A percentile compares a stretch with the other conserved stretches of the same genome.
Evolutionary conservation across 1,140 invertebrate species (phyloP).

Genomic region (Aphelinus certus): DNA sequence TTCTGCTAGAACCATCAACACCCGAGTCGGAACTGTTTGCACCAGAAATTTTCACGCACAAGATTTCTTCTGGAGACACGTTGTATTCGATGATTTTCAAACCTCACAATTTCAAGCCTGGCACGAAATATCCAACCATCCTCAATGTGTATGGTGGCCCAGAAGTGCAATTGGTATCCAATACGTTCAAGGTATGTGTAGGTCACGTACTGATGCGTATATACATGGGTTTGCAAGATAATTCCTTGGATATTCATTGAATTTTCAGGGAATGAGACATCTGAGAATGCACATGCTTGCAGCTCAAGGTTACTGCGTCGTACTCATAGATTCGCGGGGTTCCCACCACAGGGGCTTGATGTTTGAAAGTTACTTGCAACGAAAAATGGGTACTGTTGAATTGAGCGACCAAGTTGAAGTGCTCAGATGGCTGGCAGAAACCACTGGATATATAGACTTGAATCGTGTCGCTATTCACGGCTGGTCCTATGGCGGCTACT

Average conservation of each 20-base stretch:
- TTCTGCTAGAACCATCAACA: constrained; percentile 73
- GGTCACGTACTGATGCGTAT: not conserved
- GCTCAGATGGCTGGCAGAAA: constrained; percentile 84
- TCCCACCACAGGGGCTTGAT: constrained; percentile 90
- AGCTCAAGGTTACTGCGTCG: constrained; percentile 95
- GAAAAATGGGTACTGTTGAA: constrained; percentile 94
- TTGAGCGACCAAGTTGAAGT: constrained; percentile 97
- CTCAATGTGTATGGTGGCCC: constrained; percentile 98
- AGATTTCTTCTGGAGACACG: constrained; percentile 76
- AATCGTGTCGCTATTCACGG: constrained; percentile 94
- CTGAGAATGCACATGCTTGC: constrained; percentile 94
- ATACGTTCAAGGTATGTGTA: constrained; percentile 83
- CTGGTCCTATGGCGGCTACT: constrained; percentile 97
- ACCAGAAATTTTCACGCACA: constrained; percentile 80
- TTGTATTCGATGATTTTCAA: constrained; percentile 94
- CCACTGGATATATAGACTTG: constrained; percentile 89
- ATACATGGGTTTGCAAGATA: not conserved
- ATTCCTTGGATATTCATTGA: constrained; percentile 20
- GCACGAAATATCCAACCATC: constrained; percentile 90
- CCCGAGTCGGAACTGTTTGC: constrained; percentile 70
- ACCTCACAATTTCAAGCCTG: constrained; percentile 80
- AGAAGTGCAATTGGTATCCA: constrained; percentile 96
- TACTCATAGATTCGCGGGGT: constrained; percentile 94
- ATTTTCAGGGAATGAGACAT: constrained; percentile 83
- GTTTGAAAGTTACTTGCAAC: constrained; percentile 91